These are phyloP conservation scores for Physeter macrocephalus DNA, from an alignment of 2,113 vertebrate species.

Conservation along the genomic window DNA sequence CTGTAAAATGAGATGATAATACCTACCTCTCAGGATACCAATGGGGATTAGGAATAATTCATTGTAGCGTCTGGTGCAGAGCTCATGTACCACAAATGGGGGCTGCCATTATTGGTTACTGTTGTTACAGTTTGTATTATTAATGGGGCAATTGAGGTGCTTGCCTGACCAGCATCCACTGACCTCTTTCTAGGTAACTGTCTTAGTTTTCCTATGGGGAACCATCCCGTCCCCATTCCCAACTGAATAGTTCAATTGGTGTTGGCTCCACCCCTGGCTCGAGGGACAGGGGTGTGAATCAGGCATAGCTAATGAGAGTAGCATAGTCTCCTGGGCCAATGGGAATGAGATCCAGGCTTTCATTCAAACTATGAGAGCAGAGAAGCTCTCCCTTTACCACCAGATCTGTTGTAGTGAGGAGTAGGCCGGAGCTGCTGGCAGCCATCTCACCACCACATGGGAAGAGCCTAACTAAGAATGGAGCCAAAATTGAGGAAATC, in stretches of 20 bases:
- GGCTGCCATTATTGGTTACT: no score
- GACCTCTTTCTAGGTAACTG: not conserved
- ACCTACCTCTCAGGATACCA: not conserved
- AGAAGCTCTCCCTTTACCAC: not conserved
- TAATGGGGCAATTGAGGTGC: not conserved
- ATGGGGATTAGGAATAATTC: not conserved
- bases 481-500: not conserved
- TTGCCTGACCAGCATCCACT: not conserved
- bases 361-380: not conserved
- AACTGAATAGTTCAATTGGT: not conserved
- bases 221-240: not conserved
- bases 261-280: not conserved
- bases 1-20: not conserved
- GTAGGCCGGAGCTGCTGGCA: not conserved
- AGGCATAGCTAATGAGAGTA: not conserved
- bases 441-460: not conserved
- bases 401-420: not conserved
- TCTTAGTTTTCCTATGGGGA: not conserved
- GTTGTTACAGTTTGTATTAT: not conserved
- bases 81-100: not conserved
- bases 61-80: not conserved
- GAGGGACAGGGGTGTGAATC: not conserved
- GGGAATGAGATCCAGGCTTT: not conserved
- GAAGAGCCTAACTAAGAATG: not conserved
- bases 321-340: not conserved